phyloP scores from a whole-genome alignment of 1,140 invertebrate species.

The Helicoverpa zea region DNA sequence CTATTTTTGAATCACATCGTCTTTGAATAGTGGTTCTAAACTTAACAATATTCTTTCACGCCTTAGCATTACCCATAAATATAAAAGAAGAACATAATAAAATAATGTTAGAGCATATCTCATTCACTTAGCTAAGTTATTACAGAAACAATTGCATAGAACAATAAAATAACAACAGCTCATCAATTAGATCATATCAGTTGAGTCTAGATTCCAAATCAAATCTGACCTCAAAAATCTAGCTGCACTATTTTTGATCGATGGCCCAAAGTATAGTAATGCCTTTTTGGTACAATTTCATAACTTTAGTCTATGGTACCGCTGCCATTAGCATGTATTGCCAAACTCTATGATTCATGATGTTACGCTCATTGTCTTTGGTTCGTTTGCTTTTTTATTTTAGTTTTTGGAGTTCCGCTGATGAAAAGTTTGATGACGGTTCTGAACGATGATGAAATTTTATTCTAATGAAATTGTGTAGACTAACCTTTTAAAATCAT shows the following conservation, averaged over 20 bases:
- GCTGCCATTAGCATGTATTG: conserved; percentile 66
- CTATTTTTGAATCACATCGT: too few relatives aligned
- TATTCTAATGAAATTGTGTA: too few relatives aligned
- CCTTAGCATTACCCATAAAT: too few relatives aligned
- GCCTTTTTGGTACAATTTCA: conserved; percentile 47
- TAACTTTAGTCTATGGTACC: conserved; percentile 46
- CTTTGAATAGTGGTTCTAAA: too few relatives aligned
- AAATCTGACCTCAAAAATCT: conserved; percentile 18
- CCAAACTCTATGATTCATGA: conserved; percentile 75
- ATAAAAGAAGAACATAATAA: too few relatives aligned
- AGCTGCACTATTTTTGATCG: conserved; percentile 11
- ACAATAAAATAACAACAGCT: not conserved
- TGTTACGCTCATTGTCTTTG: conserved; percentile 67
- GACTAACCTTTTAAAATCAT: too few relatives aligned
- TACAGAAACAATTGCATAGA: too few relatives aligned
- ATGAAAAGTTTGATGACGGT: not conserved
- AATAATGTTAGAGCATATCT: too few relatives aligned
- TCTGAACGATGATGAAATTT: not conserved
- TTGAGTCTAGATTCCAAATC: conserved; percentile 11
- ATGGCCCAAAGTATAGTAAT: not conserved
- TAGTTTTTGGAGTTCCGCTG: conserved; percentile 22
- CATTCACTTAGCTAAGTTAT: too few relatives aligned
- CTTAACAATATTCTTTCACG: too few relatives aligned
- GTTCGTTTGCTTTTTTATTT: conserved; percentile 58
- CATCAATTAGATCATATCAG: not conserved